Evolutionary conservation across 2,797 vertebrate species (phyloP).

Genomic region (Acanthopagrus latus): DNA sequence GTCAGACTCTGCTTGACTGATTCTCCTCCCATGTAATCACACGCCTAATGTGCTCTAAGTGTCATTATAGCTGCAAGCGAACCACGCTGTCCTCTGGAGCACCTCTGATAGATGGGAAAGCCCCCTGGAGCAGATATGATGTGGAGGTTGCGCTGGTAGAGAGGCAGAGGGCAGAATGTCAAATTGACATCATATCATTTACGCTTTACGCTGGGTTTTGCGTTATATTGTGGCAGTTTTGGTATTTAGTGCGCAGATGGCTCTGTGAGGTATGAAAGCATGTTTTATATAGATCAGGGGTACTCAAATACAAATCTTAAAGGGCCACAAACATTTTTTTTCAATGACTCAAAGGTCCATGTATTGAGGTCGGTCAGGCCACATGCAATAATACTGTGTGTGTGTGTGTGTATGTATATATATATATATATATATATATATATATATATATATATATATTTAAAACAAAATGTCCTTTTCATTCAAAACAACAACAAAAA

Average conservation of each 20-base stretch:
- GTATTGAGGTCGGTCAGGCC: too few species aligned
- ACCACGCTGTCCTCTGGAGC: slow-evolving; percentile 25
- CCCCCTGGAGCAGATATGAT: slow-evolving; percentile 45
- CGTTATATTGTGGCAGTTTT: slow-evolving; percentile 15
- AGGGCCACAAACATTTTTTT: too few species aligned
- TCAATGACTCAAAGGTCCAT: too few species aligned
- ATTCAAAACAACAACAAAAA: too few species aligned
- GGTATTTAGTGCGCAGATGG: not conserved
- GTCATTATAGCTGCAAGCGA: slow-evolving; percentile 55
- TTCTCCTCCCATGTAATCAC: slow-evolving; percentile 46
- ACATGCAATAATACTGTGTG: too few species aligned
- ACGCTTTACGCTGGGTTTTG: slow-evolving; percentile 18
- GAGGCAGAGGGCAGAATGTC: slow-evolving; percentile 28
- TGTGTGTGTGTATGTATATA: too few species aligned
- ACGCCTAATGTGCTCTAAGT: slow-evolving; percentile 49
- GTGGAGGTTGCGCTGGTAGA: slow-evolving; percentile 17
- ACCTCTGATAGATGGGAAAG: slow-evolving; percentile 52
- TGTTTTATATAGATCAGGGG: too few species aligned
- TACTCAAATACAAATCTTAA: too few species aligned
- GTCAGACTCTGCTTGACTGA: slow-evolving; percentile 35
- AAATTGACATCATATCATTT: slow-evolving; percentile 50
- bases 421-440: too few species aligned
- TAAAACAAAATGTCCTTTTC: too few species aligned
- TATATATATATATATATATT: too few species aligned
- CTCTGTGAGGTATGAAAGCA: not conserved